phyloP scores from a whole-genome alignment of 2,113 vertebrate genomes.

The Dolichotis patagonum region DNA sequence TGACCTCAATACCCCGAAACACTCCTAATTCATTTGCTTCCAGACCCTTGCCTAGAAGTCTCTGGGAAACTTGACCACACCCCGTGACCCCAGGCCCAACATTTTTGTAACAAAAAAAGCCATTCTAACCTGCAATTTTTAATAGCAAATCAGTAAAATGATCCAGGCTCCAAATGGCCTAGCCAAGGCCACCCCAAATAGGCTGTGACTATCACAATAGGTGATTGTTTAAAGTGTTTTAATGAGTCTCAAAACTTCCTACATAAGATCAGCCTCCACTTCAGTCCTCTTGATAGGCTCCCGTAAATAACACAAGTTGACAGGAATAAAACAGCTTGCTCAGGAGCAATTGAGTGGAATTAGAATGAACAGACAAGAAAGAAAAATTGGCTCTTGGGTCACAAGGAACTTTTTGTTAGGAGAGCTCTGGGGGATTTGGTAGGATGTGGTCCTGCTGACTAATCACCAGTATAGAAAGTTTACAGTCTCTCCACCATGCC shows the following conservation, averaged over 20 bases:
- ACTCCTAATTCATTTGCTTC: neutral
- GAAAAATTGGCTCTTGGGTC: slow-evolving; percentile 73
- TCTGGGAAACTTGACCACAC: neutral
- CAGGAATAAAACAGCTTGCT: slow-evolving; percentile 76
- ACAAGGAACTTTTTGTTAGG: slow-evolving; percentile 81
- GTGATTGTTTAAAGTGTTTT: slow-evolving; percentile 79
- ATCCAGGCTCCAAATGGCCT: slow-evolving; percentile 46
- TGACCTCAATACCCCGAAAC: neutral
- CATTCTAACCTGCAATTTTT: slow-evolving; percentile 39
- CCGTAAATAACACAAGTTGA: slow-evolving; percentile 77
- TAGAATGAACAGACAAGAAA: slow-evolving; percentile 78
- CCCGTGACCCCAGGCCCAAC: neutral
- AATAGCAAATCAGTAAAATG: slow-evolving; percentile 63
- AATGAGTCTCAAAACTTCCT: slow-evolving; percentile 75
- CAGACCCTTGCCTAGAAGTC: slow-evolving; percentile 25
- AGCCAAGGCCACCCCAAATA: neutral
- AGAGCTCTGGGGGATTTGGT: slow-evolving; percentile 65
- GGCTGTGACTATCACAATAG: slow-evolving; percentile 67
- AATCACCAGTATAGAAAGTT: slow-evolving; percentile 78
- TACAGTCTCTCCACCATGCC: slow-evolving; percentile 69
- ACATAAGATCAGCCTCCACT: slow-evolving; percentile 73
- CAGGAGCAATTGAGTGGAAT: slow-evolving; percentile 72
- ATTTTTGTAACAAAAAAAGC: slow-evolving; percentile 9
- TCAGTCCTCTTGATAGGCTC: slow-evolving; percentile 60
- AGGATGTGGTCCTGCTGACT: slow-evolving; percentile 71